Conservation (phyloP, 1,140 invertebrate genomes). For the Schmidtea mediterranea region DNA sequence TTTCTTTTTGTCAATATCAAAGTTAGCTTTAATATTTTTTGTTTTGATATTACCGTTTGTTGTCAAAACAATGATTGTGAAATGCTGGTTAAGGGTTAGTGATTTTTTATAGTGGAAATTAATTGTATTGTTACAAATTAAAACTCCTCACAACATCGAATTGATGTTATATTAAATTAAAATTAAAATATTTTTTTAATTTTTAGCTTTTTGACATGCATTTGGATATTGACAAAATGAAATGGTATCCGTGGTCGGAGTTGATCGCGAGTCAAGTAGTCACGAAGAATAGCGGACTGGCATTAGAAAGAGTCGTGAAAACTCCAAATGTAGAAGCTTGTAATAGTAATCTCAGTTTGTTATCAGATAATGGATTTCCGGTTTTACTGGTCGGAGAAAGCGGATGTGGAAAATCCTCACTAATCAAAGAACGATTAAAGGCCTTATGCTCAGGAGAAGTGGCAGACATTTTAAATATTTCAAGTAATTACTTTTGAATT, state of each 20-base stretch:
- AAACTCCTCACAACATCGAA: too few relatives aligned
- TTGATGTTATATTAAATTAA: too few relatives aligned
- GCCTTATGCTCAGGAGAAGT: constrained; percentile 26
- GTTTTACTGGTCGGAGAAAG: constrained; percentile 23
- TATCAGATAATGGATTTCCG: constrained; percentile 20
- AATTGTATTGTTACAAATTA: too few relatives aligned
- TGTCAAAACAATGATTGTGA: too few relatives aligned
- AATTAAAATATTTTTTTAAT: too few relatives aligned
- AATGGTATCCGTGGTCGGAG: constrained; percentile 21
- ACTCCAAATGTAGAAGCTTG: constrained; percentile 19
- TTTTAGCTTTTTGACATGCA: constrained; percentile 17
- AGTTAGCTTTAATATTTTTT: too few relatives aligned
- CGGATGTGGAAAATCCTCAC: constrained; percentile 24
- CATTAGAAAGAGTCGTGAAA: constrained; percentile 22
- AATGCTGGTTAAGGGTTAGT: too few relatives aligned
- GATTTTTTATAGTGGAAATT: too few relatives aligned
- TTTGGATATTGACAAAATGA: constrained; percentile 20
- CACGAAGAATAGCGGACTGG: constrained; percentile 19
- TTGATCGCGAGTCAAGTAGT: constrained; percentile 19
- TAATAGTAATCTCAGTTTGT: constrained; percentile 12
- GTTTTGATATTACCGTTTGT: too few relatives aligned
- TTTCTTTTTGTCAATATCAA: too few relatives aligned
- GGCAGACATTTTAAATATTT: constrained; percentile 16
- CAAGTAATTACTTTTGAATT: too few relatives aligned
- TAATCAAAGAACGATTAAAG: constrained; percentile 21